Evolutionary conservation across 2,888 invertebrate genomes (phyloP), one percentile per base, ranked within the genome.

Genomic region (Diarsia dahlii): DNA sequence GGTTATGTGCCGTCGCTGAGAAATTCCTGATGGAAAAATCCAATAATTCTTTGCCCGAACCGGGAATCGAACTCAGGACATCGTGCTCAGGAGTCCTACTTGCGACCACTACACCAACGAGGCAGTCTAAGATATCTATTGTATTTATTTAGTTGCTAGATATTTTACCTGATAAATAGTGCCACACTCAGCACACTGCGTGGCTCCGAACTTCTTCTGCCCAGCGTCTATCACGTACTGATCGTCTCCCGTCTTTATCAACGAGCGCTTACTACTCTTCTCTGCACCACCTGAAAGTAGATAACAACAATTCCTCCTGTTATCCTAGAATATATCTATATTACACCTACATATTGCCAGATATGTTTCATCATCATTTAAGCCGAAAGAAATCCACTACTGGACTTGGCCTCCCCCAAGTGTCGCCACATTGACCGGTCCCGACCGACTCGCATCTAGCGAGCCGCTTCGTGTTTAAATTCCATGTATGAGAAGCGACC

Each of bases 181-280:
- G 2, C 98, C 97, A 90, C 99, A 99, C 82, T 98, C 97, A 0
- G 92, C 91, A 90, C 99, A 99, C 88, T 98, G 97, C 0, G 97
- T 97, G 0, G 98, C 97, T 1, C 98, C 99, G 88, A 98, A 98
- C 71, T 95, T 96, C 91, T 98, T 98, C 93, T 99, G 99, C 0
- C 99, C 99, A 0, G 98, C 98, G 94, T 99, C 99, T 74, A 99
- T 97, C 77, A 98, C 97, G 93, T 98, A 98, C 89, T 98, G 98
- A 91, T 97, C 95, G 0, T 93, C 92, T 0, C 97, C 97, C 0
- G 86, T 92, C 85, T 94, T 95, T 2, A 96, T 80, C 0, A 95
- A 28, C 0, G 86, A 70, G 48, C 91, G 93, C 83, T 94, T 95
- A 18, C 73, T 83, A 62, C n/a, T 78, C 65, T 93, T 94, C 12